phyloP scores from a whole-genome alignment of 2,888 invertebrate genomes.

The Lochmaea crataegi region DNA sequence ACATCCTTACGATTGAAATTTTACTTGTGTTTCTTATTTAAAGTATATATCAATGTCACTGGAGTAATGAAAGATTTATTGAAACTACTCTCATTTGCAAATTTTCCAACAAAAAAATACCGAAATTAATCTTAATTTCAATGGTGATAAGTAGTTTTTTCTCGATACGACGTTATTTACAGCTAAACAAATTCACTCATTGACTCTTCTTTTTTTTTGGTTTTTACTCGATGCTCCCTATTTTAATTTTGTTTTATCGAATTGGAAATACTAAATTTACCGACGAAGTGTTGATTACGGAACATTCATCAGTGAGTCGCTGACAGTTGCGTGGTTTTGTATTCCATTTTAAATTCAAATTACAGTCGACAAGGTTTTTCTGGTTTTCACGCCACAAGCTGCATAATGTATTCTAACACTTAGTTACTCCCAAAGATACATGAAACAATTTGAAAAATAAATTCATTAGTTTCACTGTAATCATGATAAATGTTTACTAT shows the following conservation, averaged over 20 bases:
- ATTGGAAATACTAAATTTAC: constrained; percentile 11
- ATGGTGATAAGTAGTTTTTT: background rate
- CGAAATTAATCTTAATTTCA: background rate
- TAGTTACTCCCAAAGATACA: background rate
- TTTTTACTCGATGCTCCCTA: background rate
- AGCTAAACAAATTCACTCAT: background rate
- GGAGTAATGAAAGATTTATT: too few species aligned
- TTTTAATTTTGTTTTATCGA: constrained; percentile 8
- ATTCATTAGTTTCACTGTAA: too few species aligned
- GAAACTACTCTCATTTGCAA: too few species aligned
- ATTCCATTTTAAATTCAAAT: background rate
- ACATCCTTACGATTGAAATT: too few species aligned
- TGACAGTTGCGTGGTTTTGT: constrained; percentile 10
- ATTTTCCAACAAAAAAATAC: too few species aligned
- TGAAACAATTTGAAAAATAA: background rate
- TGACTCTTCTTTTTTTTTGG: background rate
- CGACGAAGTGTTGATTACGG: constrained; percentile 12
- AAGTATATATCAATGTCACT: too few species aligned
- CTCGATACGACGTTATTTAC: background rate
- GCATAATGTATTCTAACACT: background rate
- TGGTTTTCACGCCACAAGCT: background rate
- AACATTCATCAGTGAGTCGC: constrained; percentile 10
- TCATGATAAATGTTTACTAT: too few species aligned
- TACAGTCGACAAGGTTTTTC: background rate
- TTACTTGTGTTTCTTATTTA: too few species aligned